These are phyloP conservation scores for Chloroclystis v-ata DNA, from an alignment of 2,888 invertebrate genomes.

Conservation along the genomic window DNA sequence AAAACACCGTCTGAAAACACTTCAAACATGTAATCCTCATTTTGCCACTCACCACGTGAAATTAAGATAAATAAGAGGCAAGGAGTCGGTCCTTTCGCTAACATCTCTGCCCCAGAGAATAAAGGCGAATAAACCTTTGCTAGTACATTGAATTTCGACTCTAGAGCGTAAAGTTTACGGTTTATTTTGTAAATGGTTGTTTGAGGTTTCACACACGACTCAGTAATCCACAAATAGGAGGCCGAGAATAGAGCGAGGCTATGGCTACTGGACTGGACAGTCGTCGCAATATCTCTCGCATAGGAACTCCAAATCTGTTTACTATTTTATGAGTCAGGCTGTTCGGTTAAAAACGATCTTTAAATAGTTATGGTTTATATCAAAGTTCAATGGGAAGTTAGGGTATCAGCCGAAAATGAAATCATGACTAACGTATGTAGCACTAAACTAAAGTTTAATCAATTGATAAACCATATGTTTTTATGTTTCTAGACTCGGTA, in stretches of 20 bases:
- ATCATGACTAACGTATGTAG: too few relatives aligned
- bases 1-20: slow-evolving; percentile 34
- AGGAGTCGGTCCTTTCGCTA: slow-evolving; percentile 69
- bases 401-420: too few relatives aligned
- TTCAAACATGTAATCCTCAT: slow-evolving; percentile 59
- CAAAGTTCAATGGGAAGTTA: slow-evolving; percentile 13
- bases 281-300: slow-evolving; percentile 61
- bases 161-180: slow-evolving; percentile 46
- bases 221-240: slow-evolving; percentile 75
- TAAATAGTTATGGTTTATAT: slow-evolving; percentile 13
- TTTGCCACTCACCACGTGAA: slow-evolving; percentile 67
- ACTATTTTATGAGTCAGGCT: slow-evolving; percentile 31
- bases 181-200: slow-evolving; percentile 47
- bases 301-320: slow-evolving; percentile 27
- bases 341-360: slow-evolving; percentile 7
- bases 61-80: slow-evolving; percentile 73
- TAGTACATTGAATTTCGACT: slow-evolving; percentile 42
- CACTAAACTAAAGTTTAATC: too few relatives aligned
- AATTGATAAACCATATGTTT: too few relatives aligned
- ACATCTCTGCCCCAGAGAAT: slow-evolving; percentile 36
- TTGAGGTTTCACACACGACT: slow-evolving; percentile 58
- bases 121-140: slow-evolving; percentile 42
- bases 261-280: slow-evolving; percentile 73
- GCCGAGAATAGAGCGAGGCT: slow-evolving; percentile 77
- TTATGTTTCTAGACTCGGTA: too few relatives aligned